These are phyloP conservation scores for Rhopilema esculentum DNA, from an alignment of 30 jellyfish, hydroid and myxozoan species.

Conservation along the genomic window DNA sequence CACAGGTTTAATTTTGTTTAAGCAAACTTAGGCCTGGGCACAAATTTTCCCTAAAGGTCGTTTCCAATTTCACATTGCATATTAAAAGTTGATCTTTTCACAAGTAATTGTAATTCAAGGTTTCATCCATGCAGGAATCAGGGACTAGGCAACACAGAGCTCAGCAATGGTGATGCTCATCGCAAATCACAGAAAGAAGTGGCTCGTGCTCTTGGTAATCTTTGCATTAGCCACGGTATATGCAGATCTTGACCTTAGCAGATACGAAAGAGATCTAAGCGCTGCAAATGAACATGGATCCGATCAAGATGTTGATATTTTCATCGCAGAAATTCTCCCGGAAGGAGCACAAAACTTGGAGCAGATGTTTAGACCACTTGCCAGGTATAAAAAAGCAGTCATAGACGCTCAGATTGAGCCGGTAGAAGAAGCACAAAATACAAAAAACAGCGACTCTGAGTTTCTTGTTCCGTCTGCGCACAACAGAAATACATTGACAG, in stretches of 20 bases:
- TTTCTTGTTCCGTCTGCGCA: slow-evolving; percentile 1
- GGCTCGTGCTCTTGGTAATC: background rate
- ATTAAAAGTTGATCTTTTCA: background rate
- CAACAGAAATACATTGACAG: background rate
- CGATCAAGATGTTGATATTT: slow-evolving; percentile 56
- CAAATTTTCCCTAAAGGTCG: slow-evolving; percentile 11
- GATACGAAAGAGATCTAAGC: background rate
- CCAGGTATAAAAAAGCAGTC: slow-evolving; percentile 59
- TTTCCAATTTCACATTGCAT: background rate
- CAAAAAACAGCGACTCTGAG: background rate
- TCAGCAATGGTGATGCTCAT: background rate
- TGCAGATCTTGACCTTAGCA: background rate
- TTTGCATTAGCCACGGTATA: background rate
- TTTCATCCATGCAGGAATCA: background rate
- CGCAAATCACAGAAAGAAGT: slow-evolving; percentile 21
- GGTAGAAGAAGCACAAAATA: background rate
- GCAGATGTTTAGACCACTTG: slow-evolving; percentile 61
- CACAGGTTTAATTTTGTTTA: background rate
- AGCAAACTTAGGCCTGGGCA: slow-evolving; percentile 48
- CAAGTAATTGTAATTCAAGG: background rate
- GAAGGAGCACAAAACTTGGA: slow-evolving; percentile 44
- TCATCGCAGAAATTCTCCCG: slow-evolving; percentile 66
- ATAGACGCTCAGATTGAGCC: slow-evolving; percentile 75
- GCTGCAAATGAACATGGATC: background rate
- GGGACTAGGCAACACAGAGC: background rate